Evolutionary conservation across 2,797 vertebrate genomes (phyloP).

Genomic region (Gorsachius magnificus): DNA sequence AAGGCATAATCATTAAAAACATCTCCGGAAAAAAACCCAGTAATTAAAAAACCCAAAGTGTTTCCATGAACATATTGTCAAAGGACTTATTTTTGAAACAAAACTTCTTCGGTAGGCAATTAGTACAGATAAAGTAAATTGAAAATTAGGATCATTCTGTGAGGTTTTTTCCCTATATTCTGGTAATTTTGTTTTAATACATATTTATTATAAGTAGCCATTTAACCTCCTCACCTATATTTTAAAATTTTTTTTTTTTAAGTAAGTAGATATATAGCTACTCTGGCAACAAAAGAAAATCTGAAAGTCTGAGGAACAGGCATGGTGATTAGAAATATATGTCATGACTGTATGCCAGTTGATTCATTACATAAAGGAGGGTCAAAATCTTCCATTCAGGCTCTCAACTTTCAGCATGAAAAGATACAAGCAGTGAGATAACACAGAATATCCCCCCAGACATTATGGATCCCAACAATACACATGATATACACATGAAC

Average conservation of each 20-base stretch:
- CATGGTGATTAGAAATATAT: not conserved
- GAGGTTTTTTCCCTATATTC: not conserved
- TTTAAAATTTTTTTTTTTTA: not conserved
- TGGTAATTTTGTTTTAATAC: not conserved
- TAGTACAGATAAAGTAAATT: not conserved
- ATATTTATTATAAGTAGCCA: not conserved
- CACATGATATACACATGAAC: not conserved
- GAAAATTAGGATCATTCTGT: not conserved
- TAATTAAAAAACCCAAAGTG: not conserved
- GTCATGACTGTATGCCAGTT: not conserved
- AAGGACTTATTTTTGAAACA: slow-evolving; percentile 3
- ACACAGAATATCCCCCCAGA: not conserved
- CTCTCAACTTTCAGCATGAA: not conserved
- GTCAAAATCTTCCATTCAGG: not conserved
- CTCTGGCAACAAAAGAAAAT: not conserved
- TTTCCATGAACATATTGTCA: slow-evolving; percentile 63
- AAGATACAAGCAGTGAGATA: not conserved
- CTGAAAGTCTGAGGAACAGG: not conserved
- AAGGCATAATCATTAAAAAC: not conserved
- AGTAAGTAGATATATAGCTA: not conserved
- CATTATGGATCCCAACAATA: not conserved
- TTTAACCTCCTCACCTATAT: not conserved
- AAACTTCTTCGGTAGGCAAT: not conserved
- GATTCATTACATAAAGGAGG: not conserved
- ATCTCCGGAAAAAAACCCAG: slow-evolving; percentile 19